Base-by-base conservation (phyloP, 2,113 vertebrate genomes). In the Crotalus tigris region DNA sequence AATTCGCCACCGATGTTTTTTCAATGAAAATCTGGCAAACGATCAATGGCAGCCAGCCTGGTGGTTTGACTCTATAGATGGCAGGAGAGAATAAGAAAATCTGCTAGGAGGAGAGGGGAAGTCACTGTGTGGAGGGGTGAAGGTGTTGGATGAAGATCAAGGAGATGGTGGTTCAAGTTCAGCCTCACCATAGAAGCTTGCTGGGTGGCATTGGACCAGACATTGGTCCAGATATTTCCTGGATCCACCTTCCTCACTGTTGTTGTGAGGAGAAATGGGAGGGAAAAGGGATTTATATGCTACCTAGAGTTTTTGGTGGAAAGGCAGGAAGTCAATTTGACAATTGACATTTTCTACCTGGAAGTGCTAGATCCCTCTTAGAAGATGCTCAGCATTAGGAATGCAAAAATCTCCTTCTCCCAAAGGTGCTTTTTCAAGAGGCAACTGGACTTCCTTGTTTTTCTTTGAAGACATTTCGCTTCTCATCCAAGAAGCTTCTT, bases 341-440 rank as follows among this genome's bases (percentile, higher is more conserved):
- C n/a, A 75, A 33, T 75, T 75, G 29, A 33, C n/a, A 75, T 75
- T 75, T 75, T 33, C n/a, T 33, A 33, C 13, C 13, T 6, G 64
- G n/a, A n/a, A 5, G 29, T 17, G 5, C 15, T 15, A 33, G 5
- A 6, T 75, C 5, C 13, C 5, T 33, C 64, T 75, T 33, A 33
- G 64, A 75, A 33, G 57, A 91, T 93, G 92, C 81, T 94, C 93
- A 91, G 95, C 93, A 93, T 90, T 57, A 93, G 92, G 93, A 55
- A 95, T 46, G 85, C 59, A 87, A 24, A 49, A 51, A 9, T 51
- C 49, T 51, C 49, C 49, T 51, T 51, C 49, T 51, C 49, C 49
- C 49, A 51, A 51, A 1, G 8, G 49, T 51, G 49, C 49, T 51
- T 51, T 51, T 51, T 9, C 49, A 51, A 51, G 49, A 51, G 49